These are phyloP conservation scores for Takifugu rubripes DNA, from an alignment of 2,797 vertebrate species.

Conservation along the genomic window DNA sequence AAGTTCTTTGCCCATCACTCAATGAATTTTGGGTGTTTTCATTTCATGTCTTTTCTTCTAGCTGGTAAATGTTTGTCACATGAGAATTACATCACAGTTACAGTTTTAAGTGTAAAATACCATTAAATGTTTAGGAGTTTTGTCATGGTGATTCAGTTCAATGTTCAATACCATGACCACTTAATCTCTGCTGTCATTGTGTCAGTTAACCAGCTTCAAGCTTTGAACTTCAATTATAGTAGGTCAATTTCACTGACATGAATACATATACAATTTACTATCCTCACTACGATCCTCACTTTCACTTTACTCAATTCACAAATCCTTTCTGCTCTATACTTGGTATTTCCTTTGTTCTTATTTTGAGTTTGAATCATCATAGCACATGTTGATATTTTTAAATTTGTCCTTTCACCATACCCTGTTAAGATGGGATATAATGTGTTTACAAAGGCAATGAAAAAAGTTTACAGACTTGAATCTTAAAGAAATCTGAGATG, in stretches of 20 bases:
- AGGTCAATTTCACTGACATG: constrained; percentile 53
- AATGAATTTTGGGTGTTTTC: constrained; percentile 56
- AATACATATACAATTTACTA: constrained; percentile 34
- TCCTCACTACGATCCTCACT: constrained; percentile 27
- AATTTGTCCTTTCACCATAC: constrained; percentile 68
- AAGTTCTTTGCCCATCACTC: constrained; percentile 53
- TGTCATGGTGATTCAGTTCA: constrained; percentile 54
- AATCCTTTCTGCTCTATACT: constrained; percentile 54
- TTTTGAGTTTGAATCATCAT: constrained; percentile 55
- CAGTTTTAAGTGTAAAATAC: constrained; percentile 72
- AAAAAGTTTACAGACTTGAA: constrained; percentile 81
- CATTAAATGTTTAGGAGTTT: constrained; percentile 60
- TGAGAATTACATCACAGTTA: constrained; percentile 58
- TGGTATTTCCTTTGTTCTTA: constrained; percentile 37
- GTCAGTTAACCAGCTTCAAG: constrained; percentile 55
- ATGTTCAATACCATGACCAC: constrained; percentile 44
- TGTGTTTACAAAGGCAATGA: constrained; percentile 80
- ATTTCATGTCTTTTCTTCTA: constrained; percentile 57
- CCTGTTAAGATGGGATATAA: constrained; percentile 69
- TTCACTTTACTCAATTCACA: constrained; percentile 58
- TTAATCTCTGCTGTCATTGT: constrained; percentile 61
- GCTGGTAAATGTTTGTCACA: constrained; percentile 63
- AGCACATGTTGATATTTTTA: constrained; percentile 62
- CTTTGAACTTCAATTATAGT: constrained; percentile 56
- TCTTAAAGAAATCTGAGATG: constrained; percentile 75